phyloP scores from a whole-genome alignment of 2,113 vertebrate species.

The Neogale vison region DNA sequence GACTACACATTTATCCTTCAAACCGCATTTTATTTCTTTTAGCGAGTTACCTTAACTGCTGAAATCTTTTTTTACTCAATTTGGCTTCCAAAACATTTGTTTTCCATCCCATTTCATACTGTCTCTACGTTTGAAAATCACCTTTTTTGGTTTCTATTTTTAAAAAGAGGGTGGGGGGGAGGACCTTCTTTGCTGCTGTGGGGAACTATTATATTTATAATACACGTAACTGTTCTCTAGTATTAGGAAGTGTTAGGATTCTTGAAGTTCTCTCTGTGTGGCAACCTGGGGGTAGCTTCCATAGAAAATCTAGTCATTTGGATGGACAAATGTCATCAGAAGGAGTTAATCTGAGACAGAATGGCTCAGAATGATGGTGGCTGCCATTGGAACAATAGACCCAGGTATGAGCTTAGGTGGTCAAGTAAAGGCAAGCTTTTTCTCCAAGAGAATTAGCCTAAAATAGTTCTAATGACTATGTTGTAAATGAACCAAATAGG shows the following conservation, averaged over 20 bases:
- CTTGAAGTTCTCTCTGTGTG: neutral
- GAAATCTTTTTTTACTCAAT: neutral
- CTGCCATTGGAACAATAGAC: neutral
- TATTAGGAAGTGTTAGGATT: neutral
- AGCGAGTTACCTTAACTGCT: neutral
- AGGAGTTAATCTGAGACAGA: neutral
- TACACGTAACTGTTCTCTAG: neutral
- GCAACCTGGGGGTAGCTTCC: neutral
- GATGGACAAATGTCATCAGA: neutral
- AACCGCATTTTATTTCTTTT: neutral
- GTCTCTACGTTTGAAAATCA: neutral
- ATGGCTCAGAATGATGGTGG: neutral
- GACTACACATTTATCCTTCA: neutral
- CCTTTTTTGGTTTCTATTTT: neutral
- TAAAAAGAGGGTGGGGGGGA: neutral
- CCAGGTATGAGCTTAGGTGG: neutral
- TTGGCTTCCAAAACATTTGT: neutral
- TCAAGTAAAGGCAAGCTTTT: neutral
- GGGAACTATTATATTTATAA: neutral
- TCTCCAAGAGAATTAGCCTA: neutral
- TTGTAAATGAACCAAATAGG: neutral
- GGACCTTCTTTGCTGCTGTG: neutral
- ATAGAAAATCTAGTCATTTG: neutral
- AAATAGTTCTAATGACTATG: neutral
- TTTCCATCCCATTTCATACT: neutral